Conservation (phyloP, 2,888 invertebrate genomes). For the Acleris laterana region DNA sequence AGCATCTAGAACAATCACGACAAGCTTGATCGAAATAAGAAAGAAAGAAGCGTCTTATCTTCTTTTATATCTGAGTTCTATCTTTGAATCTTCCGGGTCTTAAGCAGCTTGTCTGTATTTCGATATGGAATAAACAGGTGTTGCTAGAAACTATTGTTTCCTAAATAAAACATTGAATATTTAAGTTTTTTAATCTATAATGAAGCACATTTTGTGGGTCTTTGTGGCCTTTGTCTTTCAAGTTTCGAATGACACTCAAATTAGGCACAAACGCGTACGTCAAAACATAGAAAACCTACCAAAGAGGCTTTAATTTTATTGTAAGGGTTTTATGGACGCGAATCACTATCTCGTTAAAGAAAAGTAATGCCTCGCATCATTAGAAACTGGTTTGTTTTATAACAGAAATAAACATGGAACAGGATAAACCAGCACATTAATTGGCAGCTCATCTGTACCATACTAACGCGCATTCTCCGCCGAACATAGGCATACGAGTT, state of each 20-base stretch:
- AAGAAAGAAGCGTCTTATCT: not conserved
- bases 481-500: conserved; percentile 24
- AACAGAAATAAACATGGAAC: conserved; percentile 14
- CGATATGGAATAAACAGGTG: no score
- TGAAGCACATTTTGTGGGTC: no score
- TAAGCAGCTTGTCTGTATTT: not conserved
- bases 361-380: not conserved
- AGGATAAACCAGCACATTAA: conserved; percentile 31
- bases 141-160: no score
- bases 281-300: no score
- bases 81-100: no score
- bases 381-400: not conserved
- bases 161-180: no score
- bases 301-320: no score
- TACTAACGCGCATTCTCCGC: conserved; percentile 24
- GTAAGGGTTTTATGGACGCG: not conserved
- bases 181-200: no score
- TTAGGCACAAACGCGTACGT: no score
- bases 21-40: conserved; percentile 1
- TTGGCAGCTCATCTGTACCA: conserved; percentile 28
- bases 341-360: not conserved
- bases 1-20: conserved; percentile 19
- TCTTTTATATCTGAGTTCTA: no score
- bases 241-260: no score
- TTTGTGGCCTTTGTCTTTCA: no score